phyloP scores from a whole-genome alignment of 1,140 invertebrate species.

The Teleopsis dalmanni region DNA sequence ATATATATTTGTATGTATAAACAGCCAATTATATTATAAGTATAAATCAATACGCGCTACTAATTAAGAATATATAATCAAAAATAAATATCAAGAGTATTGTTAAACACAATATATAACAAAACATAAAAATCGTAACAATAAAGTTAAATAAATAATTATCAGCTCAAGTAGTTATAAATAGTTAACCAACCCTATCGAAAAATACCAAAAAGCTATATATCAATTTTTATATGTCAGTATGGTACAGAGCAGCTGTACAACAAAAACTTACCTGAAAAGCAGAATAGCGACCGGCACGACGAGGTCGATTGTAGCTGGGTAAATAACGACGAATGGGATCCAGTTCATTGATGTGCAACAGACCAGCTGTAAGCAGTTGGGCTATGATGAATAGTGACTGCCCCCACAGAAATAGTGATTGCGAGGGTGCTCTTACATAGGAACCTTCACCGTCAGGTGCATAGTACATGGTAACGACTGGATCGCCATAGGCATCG shows the following conservation, averaged over 20 bases:
- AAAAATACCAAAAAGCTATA: too few species aligned
- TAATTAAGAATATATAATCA: background rate
- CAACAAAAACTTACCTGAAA: constrained; percentile 70
- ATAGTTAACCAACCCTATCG: too few species aligned
- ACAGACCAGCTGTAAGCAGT: constrained; percentile 75
- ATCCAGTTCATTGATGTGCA: constrained; percentile 94
- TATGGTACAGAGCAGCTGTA: background rate
- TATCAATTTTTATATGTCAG: too few species aligned
- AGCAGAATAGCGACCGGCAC: constrained; percentile 87
- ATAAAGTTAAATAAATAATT: background rate
- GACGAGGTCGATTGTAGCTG: constrained; percentile 86
- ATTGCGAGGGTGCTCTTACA: constrained; percentile 34
- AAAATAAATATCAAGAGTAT: background rate
- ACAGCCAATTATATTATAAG: constrained; percentile 19
- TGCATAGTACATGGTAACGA: constrained; percentile 81
- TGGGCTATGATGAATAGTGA: constrained; percentile 90
- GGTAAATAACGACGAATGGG: constrained; percentile 91
- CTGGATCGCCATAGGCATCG: constrained; percentile 76
- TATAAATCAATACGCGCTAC: constrained; percentile 1
- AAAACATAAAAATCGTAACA: background rate
- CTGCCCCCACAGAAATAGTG: constrained; percentile 80
- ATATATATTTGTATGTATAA: too few species aligned
- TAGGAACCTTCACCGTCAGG: constrained; percentile 58
- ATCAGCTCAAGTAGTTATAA: background rate
- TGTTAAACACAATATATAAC: constrained; percentile 1